These are phyloP conservation scores for Notospermus geniculatus DNA, from an alignment of 1,140 invertebrate species.

Conservation along the genomic window DNA sequence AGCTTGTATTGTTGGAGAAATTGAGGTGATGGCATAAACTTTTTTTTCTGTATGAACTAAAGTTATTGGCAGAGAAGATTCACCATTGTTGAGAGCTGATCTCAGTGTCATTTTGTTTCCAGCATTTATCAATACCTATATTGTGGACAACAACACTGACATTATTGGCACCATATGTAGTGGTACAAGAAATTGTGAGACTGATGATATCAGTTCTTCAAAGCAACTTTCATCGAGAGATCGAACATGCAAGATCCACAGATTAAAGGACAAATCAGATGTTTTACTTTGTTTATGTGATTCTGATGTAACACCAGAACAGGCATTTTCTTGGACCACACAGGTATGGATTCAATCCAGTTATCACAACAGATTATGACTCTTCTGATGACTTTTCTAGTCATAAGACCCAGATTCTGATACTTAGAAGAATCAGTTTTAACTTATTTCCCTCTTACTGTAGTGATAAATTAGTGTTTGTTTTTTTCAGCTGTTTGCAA, in stretches of 20 bases:
- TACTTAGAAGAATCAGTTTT: not conserved
- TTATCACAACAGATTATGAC: not conserved
- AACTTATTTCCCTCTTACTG: not conserved
- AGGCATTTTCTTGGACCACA: constrained; percentile 35
- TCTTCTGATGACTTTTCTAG: not conserved
- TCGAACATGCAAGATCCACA: constrained; percentile 36
- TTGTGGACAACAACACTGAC: constrained; percentile 27
- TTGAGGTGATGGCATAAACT: too few species aligned
- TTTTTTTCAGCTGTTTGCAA: constrained; percentile 34
- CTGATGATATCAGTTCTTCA: constrained; percentile 20
- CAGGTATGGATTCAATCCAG: constrained; percentile 26
- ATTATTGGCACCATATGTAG: constrained; percentile 34
- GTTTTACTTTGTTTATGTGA: constrained; percentile 35
- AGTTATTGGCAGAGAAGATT: too few species aligned
- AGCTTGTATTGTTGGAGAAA: too few species aligned
- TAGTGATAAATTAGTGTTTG: not conserved
- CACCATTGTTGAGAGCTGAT: too few species aligned
- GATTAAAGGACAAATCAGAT: constrained; percentile 19
- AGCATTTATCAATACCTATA: constrained; percentile 38
- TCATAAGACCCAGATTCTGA: not conserved
- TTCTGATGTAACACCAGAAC: constrained; percentile 32
- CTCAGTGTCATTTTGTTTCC: constrained; percentile 20
- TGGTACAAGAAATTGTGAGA: constrained; percentile 19
- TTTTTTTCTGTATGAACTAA: too few species aligned
- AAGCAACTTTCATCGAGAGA: constrained; percentile 26